A percentile compares a stretch with the other conserved stretches of the same genome.
phyloP scores from a whole-genome alignment of 2,113 vertebrate genomes.

The Syngnathus typhle region DNA sequence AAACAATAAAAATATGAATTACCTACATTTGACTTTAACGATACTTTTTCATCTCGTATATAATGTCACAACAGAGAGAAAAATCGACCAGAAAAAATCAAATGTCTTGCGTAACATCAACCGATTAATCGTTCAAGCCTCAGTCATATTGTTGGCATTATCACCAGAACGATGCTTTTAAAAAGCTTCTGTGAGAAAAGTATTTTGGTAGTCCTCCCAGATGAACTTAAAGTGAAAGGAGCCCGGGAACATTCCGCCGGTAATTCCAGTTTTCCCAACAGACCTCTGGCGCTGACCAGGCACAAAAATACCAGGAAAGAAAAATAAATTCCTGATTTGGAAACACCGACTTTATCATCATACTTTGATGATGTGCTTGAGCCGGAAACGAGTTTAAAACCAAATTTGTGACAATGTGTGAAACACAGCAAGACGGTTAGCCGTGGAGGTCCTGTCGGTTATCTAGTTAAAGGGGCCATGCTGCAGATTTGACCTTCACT shows the following conservation, averaged over 20 bases:
- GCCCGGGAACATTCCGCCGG: slow-evolving; percentile 21
- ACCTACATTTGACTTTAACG: no score
- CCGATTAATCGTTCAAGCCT: neutral
- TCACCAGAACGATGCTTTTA: neutral
- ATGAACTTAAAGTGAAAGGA: slow-evolving; percentile 1
- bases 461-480: slow-evolving; percentile 43
- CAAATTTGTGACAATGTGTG: neutral
- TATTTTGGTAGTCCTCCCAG: neutral
- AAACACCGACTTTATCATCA: neutral
- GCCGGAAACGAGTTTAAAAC: neutral
- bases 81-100: no score
- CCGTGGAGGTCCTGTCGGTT: slow-evolving; percentile 9
- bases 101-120: neutral
- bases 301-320: slow-evolving; percentile 20
- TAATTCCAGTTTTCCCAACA: slow-evolving; percentile 21
- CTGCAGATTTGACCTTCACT: slow-evolving; percentile 53
- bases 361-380: neutral
- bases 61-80: no score
- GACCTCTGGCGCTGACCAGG: slow-evolving; percentile 23
- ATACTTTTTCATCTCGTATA: no score
- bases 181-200: no score
- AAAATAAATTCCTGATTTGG: neutral
- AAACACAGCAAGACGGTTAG: neutral
- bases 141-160: neutral
- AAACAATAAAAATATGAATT: no score